Percentiles rank a stretch among this genome's conserved stretches.
Conservation (phyloP, 1,140 invertebrate species). For the Penaeus vannamei region DNA sequence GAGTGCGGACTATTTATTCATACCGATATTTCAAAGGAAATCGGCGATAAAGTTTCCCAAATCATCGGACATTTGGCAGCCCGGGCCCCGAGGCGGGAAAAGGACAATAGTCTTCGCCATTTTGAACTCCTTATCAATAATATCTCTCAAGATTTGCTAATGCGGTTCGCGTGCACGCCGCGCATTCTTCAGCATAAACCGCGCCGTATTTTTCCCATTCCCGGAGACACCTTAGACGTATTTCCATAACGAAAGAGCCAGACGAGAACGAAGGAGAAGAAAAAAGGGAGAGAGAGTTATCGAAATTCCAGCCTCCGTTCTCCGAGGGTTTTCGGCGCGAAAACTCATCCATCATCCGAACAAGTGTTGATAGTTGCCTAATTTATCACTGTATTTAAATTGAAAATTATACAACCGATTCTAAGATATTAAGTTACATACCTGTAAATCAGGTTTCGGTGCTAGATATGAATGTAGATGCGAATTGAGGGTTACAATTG, state of each 20-base stretch:
- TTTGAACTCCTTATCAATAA: slow-evolving; percentile 44
- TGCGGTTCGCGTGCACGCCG: not conserved
- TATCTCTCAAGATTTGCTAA: slow-evolving; percentile 45
- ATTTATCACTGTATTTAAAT: slow-evolving; percentile 59
- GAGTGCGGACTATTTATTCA: not conserved
- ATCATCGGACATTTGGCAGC: slow-evolving; percentile 31
- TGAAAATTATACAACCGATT: slow-evolving; percentile 48
- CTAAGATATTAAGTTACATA: slow-evolving; percentile 29
- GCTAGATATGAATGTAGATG: not conserved
- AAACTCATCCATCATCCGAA: slow-evolving; percentile 27
- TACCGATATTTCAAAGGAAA: not conserved
- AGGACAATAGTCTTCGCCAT: slow-evolving; percentile 42
- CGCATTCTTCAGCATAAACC: slow-evolving; percentile 37
- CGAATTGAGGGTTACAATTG: not conserved
- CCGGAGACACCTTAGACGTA: too few relatives aligned
- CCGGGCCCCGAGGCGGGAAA: slow-evolving; percentile 6
- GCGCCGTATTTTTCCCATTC: not conserved
- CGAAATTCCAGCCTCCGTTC: too few relatives aligned
- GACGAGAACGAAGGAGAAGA: too few relatives aligned
- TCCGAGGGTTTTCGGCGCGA: not conserved
- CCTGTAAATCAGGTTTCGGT: not conserved
- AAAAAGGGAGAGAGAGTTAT: too few relatives aligned
- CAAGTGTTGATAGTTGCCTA: slow-evolving; percentile 12
- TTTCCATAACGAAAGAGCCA: too few relatives aligned
- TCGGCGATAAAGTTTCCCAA: not conserved